Conservation (phyloP, 2,797 vertebrate species). For the Chiloscyllium punctatum region DNA sequence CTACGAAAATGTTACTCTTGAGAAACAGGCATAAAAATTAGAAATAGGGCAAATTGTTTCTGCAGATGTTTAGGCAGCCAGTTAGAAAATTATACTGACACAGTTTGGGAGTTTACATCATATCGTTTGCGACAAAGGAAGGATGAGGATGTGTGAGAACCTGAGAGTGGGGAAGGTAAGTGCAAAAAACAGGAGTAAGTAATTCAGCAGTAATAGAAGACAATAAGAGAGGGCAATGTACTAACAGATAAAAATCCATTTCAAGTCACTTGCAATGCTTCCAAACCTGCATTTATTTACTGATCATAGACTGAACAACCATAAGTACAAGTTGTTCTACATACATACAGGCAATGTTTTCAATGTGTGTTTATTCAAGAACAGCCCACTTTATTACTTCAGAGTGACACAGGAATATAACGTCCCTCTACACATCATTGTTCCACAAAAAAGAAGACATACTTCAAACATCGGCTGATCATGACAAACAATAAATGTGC, state of each 20-base stretch:
- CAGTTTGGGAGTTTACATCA: neutral
- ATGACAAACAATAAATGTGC: conserved; percentile 27
- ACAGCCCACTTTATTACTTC: neutral
- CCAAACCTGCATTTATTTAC: neutral
- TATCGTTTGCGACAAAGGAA: neutral
- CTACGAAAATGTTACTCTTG: neutral
- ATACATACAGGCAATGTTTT: neutral
- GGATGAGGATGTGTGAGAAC: neutral
- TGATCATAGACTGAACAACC: neutral
- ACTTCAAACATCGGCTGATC: conserved; percentile 37
- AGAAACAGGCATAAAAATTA: neutral
- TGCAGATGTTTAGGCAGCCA: neutral
- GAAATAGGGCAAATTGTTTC: neutral
- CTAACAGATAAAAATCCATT: neutral
- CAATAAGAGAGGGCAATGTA: neutral
- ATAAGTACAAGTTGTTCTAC: neutral
- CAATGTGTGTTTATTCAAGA: neutral
- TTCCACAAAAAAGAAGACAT: neutral
- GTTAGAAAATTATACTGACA: neutral
- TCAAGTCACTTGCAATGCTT: neutral
- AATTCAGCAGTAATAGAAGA: neutral
- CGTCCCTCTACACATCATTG: conserved; percentile 14
- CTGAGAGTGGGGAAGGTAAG: neutral
- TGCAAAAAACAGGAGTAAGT: neutral
- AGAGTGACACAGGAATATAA: neutral